These are phyloP conservation scores for Bugula neritina DNA, from an alignment of 2,888 invertebrate genomes.

Conservation along the genomic window DNA sequence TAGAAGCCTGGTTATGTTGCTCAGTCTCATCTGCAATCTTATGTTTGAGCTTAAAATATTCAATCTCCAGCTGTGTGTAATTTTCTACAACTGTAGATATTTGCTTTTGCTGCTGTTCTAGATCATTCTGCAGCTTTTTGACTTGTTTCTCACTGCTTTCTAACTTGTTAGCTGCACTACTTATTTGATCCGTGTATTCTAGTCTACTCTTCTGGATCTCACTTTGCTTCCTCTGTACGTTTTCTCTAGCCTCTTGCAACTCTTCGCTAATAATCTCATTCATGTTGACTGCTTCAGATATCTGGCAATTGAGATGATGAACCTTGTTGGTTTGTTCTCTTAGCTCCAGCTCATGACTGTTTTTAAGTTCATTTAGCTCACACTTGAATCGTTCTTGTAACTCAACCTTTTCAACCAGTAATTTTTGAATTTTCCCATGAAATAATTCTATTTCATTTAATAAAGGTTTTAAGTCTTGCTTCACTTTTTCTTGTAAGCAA, in stretches of 20 bases:
- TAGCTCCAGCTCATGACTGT: too few species aligned
- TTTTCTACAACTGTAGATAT: neutral
- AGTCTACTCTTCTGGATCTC: too few species aligned
- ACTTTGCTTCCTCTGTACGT: too few species aligned
- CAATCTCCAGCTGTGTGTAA: neutral
- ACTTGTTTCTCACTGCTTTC: neutral
- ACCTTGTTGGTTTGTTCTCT: neutral
- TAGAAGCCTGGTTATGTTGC: neutral
- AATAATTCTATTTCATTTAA: neutral
- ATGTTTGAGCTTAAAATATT: neutral
- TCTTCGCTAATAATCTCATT: neutral
- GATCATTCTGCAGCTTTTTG: neutral
- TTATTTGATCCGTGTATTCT: neutral
- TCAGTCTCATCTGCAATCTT: neutral
- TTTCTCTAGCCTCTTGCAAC: too few species aligned
- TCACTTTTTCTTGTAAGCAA: neutral
- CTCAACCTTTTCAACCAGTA: neutral
- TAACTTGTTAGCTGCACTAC: neutral
- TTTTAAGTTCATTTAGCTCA: neutral
- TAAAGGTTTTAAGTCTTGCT: neutral
- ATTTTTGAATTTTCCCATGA: slow-evolving; percentile 5
- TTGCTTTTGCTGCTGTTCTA: neutral
- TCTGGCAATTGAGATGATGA: neutral
- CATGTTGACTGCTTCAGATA: neutral
- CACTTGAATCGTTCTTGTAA: neutral